A percentile compares a stretch with the other conserved stretches of the same genome.
Conservation (phyloP, 2,888 invertebrate species). For the Chelonus formosanus region DNA sequence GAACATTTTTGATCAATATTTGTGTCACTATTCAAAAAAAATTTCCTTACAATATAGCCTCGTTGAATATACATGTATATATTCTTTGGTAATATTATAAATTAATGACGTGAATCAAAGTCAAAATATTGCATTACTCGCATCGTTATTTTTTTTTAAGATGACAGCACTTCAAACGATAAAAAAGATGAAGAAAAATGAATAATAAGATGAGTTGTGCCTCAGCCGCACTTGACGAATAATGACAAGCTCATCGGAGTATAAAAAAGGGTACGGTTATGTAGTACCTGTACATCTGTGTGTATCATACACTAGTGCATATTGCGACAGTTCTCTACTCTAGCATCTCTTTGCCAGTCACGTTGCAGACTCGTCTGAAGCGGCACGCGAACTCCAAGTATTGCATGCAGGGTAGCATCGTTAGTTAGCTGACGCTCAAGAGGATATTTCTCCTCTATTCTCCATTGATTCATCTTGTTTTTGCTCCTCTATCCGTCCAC, state of each 20-base stretch:
- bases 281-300: neutral
- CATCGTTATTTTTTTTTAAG: neutral
- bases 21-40: too few species aligned
- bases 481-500: constrained; percentile 24
- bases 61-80: too few species aligned
- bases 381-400: constrained; percentile 48
- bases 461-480: constrained; percentile 33
- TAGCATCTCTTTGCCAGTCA: constrained; percentile 35
- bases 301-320: neutral
- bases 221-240: constrained; percentile 7
- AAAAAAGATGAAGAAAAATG: neutral
- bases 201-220: constrained; percentile 11
- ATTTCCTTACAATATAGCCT: too few species aligned
- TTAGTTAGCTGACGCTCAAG: constrained; percentile 56
- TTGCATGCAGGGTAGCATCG: constrained; percentile 56
- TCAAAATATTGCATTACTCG: too few species aligned
- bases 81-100: too few species aligned
- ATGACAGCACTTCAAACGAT: neutral
- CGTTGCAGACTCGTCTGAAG: constrained; percentile 47
- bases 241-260: constrained; percentile 23
- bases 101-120: too few species aligned
- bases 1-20: too few species aligned
- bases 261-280: constrained; percentile 1
- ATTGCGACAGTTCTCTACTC: constrained; percentile 18
- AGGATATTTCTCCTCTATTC: constrained; percentile 43